These are phyloP conservation scores for Drosophila phalerata DNA, from an alignment of 2,888 invertebrate species.

Conservation along the genomic window DNA sequence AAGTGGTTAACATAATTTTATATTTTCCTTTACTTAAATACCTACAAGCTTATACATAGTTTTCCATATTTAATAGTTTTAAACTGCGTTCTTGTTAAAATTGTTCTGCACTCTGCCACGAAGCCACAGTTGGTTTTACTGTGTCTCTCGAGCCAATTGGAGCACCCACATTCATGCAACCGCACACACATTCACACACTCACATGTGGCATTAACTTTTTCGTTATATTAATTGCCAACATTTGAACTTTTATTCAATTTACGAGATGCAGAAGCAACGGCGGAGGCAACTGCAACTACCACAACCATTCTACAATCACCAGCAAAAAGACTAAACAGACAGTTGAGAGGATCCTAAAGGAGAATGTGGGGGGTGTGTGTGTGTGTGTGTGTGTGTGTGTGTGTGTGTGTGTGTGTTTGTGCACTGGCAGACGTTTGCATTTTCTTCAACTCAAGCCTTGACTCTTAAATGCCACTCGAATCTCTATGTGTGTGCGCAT, in stretches of 20 bases:
- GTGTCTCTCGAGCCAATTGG: conserved; percentile 20
- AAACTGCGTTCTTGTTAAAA: conserved; percentile 13
- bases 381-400: conserved; percentile 22
- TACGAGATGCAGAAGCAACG: conserved; percentile 73
- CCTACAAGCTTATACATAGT: neutral
- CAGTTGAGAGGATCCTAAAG: neutral
- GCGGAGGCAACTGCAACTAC: conserved; percentile 42
- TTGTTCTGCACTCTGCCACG: neutral
- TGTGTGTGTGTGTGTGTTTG: conserved; percentile 16
- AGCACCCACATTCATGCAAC: conserved; percentile 14
- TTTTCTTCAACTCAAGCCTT: conserved; percentile 55
- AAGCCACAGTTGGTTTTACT: conserved; percentile 50
- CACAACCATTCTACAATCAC: conserved; percentile 12
- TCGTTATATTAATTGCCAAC: conserved; percentile 84
- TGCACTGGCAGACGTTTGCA: conserved; percentile 44
- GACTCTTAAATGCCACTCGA: conserved; percentile 38
- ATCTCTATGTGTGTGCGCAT: conserved; percentile 20
- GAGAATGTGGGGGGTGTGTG: neutral
- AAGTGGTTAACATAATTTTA: neutral
- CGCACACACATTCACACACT: conserved; percentile 31
- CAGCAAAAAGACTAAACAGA: conserved; percentile 41
- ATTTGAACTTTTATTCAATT: conserved; percentile 85
- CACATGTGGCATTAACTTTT: conserved; percentile 76
- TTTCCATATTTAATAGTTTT: neutral
- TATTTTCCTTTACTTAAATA: neutral